Conservation (phyloP, 35 echinoderm and acorn worm species). For the Amphiura filiformis region DNA sequence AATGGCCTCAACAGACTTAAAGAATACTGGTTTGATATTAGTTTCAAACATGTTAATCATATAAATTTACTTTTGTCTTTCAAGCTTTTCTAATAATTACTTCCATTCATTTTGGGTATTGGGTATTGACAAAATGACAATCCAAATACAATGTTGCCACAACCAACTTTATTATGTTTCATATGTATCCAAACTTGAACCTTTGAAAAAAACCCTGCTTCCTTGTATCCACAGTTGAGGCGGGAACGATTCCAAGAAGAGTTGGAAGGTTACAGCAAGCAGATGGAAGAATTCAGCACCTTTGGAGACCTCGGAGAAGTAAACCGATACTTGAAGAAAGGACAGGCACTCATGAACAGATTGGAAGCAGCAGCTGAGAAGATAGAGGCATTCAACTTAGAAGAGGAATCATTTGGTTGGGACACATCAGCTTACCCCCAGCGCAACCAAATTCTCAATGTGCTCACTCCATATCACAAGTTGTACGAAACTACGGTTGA, state of each 20-base stretch:
- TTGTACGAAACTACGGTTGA: constrained; percentile 94
- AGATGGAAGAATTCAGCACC: constrained; percentile 92
- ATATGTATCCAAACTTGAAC: too few relatives aligned
- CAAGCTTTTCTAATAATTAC: too few relatives aligned
- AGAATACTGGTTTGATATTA: too few relatives aligned
- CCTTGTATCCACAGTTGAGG: constrained; percentile 46
- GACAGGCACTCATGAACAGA: constrained; percentile 82
- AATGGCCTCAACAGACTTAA: too few relatives aligned
- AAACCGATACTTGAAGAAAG: constrained; percentile 92
- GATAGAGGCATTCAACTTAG: constrained; percentile 89
- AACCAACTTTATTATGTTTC: too few relatives aligned
- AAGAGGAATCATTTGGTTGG: constrained; percentile 96
- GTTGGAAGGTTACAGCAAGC: constrained; percentile 91
- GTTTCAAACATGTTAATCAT: too few relatives aligned
- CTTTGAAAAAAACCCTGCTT: too few relatives aligned
- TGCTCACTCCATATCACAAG: constrained; percentile 72
- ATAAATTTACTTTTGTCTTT: too few relatives aligned
- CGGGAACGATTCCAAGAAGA: constrained; percentile 92
- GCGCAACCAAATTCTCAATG: constrained; percentile 65
- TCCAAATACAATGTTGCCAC: too few relatives aligned
- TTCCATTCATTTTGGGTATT: too few relatives aligned
- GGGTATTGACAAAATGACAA: too few relatives aligned
- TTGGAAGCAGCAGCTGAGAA: constrained; percentile 84
- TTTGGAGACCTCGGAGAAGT: constrained; percentile 81
- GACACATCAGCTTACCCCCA: constrained; percentile 89